Percentiles rank a stretch among this genome's conserved stretches.
Evolutionary conservation across 2,113 vertebrate genomes (phyloP).

Genomic region (Corydoras maculifer): DNA sequence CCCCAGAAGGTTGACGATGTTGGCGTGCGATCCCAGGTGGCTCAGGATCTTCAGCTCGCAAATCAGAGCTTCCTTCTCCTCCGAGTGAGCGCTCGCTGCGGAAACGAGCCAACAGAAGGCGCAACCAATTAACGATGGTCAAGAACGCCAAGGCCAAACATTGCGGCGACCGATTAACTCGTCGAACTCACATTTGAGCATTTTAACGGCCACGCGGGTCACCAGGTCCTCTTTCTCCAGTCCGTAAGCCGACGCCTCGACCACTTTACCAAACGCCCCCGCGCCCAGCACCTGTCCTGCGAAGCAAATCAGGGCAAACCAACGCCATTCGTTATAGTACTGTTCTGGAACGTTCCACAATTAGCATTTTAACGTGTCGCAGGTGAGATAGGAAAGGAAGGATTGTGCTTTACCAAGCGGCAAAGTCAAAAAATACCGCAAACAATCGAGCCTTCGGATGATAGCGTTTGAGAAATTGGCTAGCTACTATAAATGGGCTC

Average conservation of each 20-base stretch:
- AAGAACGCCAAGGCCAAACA: no score
- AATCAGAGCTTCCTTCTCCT: slow-evolving; percentile 53
- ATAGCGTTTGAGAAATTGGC: no score
- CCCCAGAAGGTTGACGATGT: slow-evolving; percentile 66
- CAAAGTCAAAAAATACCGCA: no score
- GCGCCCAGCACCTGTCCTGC: slow-evolving; percentile 59
- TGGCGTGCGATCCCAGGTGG: slow-evolving; percentile 62
- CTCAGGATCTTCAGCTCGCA: slow-evolving; percentile 65
- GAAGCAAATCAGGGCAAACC: not conserved
- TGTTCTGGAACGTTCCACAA: no score
- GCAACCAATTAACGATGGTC: not conserved
- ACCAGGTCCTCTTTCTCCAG: slow-evolving; percentile 43
- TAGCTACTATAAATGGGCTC: no score
- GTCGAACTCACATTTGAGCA: slow-evolving; percentile 55
- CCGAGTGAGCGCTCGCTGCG: slow-evolving; percentile 47
- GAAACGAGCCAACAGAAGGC: slow-evolving; percentile 7
- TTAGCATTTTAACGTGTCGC: no score
- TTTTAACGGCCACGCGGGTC: slow-evolving; percentile 58
- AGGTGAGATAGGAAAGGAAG: no score
- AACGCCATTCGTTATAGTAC: not conserved
- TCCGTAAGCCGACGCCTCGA: slow-evolving; percentile 52
- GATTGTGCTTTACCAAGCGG: no score
- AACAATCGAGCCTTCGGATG: no score
- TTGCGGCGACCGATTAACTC: no score
- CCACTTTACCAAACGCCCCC: slow-evolving; percentile 59